A percentile compares a stretch with the other conserved stretches of the same genome.
These are phyloP conservation scores for Melinopterus prodromus DNA, from an alignment of 2,888 invertebrate species.

Conservation along the genomic window DNA sequence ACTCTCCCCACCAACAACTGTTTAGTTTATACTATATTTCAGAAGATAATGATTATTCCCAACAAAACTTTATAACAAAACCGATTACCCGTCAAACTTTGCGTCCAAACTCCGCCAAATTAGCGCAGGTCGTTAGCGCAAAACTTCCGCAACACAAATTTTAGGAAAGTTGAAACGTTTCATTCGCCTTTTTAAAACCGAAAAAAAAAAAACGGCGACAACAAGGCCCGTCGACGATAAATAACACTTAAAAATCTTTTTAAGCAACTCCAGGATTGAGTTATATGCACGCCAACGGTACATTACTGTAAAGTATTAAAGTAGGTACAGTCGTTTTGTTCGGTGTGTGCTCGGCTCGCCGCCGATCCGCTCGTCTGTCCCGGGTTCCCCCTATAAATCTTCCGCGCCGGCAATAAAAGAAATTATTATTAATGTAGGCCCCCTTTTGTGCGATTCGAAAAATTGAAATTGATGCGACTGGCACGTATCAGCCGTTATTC, in stretches of 20 bases:
- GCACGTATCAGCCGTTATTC: not conserved
- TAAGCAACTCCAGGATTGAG: not conserved
- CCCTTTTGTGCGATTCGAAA: not conserved
- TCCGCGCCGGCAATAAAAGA: not conserved
- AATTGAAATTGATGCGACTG: not conserved
- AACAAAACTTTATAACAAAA: not conserved
- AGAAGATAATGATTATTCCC: not conserved
- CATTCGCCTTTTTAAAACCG: not conserved
- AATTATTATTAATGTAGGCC: not conserved
- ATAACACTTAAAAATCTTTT: not conserved
- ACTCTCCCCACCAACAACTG: too few relatives aligned
- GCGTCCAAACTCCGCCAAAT: not conserved
- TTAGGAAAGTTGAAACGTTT: not conserved
- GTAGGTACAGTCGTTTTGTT: slow-evolving; percentile 4
- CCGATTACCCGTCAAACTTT: not conserved
- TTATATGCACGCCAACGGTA: not conserved
- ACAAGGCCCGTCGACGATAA: not conserved
- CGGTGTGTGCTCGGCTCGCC: not conserved
- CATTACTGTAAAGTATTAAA: slow-evolving; percentile 4
- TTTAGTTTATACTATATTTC: not conserved
- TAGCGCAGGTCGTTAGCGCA: not conserved
- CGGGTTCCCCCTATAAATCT: not conserved
- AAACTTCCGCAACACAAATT: not conserved
- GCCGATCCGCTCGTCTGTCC: not conserved
- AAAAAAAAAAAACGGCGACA: not conserved